phyloP scores from a whole-genome alignment of 2,113 vertebrate genomes.

The Noctilio leporinus region DNA sequence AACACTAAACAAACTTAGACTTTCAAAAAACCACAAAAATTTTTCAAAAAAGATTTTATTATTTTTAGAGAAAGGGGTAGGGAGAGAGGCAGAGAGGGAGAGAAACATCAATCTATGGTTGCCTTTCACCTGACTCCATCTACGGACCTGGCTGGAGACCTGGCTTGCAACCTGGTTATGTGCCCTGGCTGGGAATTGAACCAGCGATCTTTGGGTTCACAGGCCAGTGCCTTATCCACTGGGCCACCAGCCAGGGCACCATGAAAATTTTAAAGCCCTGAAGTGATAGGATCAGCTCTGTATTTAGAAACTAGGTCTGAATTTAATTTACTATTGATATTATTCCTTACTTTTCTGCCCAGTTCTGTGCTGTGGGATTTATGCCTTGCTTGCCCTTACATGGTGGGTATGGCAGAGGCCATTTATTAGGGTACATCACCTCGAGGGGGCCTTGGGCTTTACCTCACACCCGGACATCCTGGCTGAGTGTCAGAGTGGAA shows the following conservation, averaged over 20 bases:
- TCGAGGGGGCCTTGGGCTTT: background rate
- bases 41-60: no score
- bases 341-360: background rate
- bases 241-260: no score
- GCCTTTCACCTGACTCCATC: no score
- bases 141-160: no score
- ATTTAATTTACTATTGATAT: background rate
- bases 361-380: background rate
- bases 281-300: background rate
- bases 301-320: background rate
- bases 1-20: background rate
- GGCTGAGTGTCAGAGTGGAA: background rate
- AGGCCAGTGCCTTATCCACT: no score
- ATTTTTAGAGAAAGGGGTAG: no score
- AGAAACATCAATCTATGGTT: no score
- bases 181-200: no score
- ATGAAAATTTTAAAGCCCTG: background rate
- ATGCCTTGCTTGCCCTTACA: background rate
- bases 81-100: no score
- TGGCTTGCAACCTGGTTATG: no score
- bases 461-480: background rate
- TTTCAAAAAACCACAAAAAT: slow-evolving; percentile 34
- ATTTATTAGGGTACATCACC: background rate
- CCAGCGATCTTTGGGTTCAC: no score
- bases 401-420: rapidly evolving